Conservation (phyloP, 2,797 vertebrate species). For the Oreochromis grahami region DNA sequence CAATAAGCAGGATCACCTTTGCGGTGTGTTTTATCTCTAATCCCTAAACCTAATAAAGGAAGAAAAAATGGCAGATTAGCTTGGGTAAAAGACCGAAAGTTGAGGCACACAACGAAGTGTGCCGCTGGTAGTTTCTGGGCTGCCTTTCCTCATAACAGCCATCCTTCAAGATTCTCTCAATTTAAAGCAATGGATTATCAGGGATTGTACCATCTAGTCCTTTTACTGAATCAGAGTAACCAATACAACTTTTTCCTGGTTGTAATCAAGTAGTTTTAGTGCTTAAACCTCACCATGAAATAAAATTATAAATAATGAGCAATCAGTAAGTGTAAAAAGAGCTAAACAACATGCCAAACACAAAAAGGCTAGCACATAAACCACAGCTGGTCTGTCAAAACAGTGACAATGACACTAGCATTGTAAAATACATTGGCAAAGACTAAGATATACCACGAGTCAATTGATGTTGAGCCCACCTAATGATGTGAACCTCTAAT, state of each 20-base stretch:
- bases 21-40: neutral
- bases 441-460: neutral
- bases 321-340: neutral
- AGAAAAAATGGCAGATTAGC: neutral
- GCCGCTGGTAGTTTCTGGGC: fast-evolving
- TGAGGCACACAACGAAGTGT: neutral
- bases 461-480: neutral
- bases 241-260: neutral
- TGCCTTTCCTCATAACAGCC: neutral
- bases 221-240: neutral
- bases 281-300: neutral
- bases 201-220: neutral
- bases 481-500: fast-evolving
- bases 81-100: fast-evolving
- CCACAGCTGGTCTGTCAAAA: neutral
- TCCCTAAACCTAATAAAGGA: neutral
- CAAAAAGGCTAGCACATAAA: neutral
- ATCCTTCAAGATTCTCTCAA: fast-evolving
- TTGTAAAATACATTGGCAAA: neutral
- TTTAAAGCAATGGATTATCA: neutral
- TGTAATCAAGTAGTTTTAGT: neutral
- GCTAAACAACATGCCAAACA: neutral
- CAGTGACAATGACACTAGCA: fast-evolving
- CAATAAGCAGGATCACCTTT: neutral
- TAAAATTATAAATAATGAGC: neutral